phyloP scores from a whole-genome alignment of 2,113 vertebrate genomes.

The Odocoileus virginianus region DNA sequence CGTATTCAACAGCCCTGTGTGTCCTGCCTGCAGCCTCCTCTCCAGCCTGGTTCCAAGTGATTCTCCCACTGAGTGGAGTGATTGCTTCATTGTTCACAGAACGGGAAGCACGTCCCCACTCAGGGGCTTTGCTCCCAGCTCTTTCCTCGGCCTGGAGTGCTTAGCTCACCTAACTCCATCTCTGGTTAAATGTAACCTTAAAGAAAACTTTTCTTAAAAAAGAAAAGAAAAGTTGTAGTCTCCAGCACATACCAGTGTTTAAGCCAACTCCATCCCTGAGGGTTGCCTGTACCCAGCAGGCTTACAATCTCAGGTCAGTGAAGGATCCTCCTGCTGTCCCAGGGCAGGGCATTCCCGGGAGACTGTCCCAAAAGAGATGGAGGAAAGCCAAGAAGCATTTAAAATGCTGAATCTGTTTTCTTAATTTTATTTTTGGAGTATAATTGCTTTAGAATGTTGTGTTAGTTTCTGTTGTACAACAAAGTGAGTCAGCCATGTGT shows the following conservation, averaged over 20 bases:
- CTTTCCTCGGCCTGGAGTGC: neutral
- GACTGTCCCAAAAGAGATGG: fast-evolving
- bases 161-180: neutral
- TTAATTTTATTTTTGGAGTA: neutral
- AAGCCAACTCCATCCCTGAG: neutral
- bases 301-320: neutral
- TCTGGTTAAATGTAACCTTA: neutral
- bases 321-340: neutral
- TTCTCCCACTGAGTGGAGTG: neutral
- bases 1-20: fast-evolving
- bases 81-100: neutral
- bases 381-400: neutral
- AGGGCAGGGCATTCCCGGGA: neutral
- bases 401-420: neutral
- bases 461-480: neutral
- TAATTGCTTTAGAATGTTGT: neutral
- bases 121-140: neutral
- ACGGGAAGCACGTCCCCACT: neutral
- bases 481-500: neutral
- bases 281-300: neutral
- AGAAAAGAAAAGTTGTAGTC: neutral
- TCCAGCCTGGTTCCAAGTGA: neutral
- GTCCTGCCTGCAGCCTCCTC: neutral
- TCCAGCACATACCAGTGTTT: neutral
- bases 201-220: neutral